Base-by-base conservation (phyloP, 2,888 invertebrate genomes). In the Taenaris catops region DNA sequence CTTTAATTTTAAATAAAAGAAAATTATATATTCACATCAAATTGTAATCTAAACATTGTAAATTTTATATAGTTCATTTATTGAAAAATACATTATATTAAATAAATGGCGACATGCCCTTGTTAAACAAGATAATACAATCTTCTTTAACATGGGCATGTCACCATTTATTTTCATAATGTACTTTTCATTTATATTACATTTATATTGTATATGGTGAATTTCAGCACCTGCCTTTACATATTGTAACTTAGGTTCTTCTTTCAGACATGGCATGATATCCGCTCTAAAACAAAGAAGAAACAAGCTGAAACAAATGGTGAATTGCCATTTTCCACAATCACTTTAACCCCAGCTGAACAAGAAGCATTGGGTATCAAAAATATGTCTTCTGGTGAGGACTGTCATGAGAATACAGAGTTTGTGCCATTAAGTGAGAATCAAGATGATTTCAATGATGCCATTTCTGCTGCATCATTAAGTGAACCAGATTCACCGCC, bases 201-300 rank as follows among this genome's bases (percentile, higher is more conserved):
- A 14, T 14, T 14, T 14, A 4, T 4, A 3, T 14, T 14, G 4
- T 14, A 14, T 14, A 14, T 14, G 4, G 14, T 4, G 14, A 14
- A 14, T 14, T 14, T 14, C 3, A 14, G 14, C 14, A 6, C 14
- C 4, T 17, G 10, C 6, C 9, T 24, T 16, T 17, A 24, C 12
- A 10, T 10, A 3, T 5, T 23, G 6, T 24, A 8, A n/a, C n/a
- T n/a, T n/a, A n/a, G n/a, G n/a, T n/a, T n/a, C n/a, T n/a, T n/a
- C n/a, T n/a, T 72, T 38, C 65, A 84, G 84, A 79, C 81, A 28
- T 84, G 83, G 81, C 83, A 83, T 53, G 84, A 84, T 50, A 55
- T 83, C 14, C 63, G 66, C 17, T 70, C 69, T 1, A 78, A 81
- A 47, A 60, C 64, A 1, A 83, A 78, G 33, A 76, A 70, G 41